Evolutionary conservation across 2,888 invertebrate species (phyloP), one percentile per base, ranked within the genome.

Genomic region (Meandrusa payeni): DNA sequence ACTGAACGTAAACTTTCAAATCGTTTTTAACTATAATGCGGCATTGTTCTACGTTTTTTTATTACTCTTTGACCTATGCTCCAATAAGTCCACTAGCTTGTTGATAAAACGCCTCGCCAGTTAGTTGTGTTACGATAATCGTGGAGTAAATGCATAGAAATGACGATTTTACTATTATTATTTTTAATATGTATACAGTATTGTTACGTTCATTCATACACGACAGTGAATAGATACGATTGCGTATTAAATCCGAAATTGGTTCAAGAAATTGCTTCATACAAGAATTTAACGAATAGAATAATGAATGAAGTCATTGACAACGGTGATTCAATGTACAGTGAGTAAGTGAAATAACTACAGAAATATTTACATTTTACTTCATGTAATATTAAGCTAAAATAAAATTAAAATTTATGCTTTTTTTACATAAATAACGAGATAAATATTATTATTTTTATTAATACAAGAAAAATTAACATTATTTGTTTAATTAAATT

Each of bases 181-280:
- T 23, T 28, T 29, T 39, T 40, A 17, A 17, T 34, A 24, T 12
- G 39, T 5, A 7, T 19, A 17, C 34, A 29, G 10, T 29, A 12
- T 19, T 17, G 20, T 11, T 34, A 11, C 5, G 29, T 34, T 17
- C 12, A 29, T 19, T 22, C 39, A 13, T 29, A 39, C 5, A 11
- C 10, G 5, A 26, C 20, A 38, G 26, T 43, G 17, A 38, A 46
- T 5, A 33, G 15, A 32, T 32, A 50, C 17, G 42, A 47, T 22
- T 50, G 50, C 38, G 23, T 15, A 17, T 41, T 51, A 29, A 29
- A 20, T 20, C 17, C 26, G 6, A 5, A 20, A n/a, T 17, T 46
- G 13, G 12, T 44, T 6, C n/a, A 37, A 19, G 51, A 51, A 48
- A 51, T 51, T 19, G 43, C 38, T 12, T 46, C 46, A 10, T 51